These are phyloP conservation scores for Leucophenga varia DNA, from an alignment of 1,140 invertebrate species.

Conservation along the genomic window DNA sequence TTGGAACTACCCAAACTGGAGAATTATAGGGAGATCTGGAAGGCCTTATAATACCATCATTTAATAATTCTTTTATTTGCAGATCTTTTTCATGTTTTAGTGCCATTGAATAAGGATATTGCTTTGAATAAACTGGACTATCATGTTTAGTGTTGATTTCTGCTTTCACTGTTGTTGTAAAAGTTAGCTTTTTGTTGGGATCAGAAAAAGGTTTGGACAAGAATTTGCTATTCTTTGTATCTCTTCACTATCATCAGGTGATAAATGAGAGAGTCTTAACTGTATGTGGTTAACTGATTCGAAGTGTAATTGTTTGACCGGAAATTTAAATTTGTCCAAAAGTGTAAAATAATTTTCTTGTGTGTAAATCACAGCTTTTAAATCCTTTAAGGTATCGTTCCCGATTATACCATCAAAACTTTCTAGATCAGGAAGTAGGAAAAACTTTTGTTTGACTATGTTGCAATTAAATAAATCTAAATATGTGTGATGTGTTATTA, in stretches of 20 bases:
- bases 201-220: conserved; percentile 10
- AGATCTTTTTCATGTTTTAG: conserved; percentile 28
- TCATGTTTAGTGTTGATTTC: conserved; percentile 10
- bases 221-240: not conserved
- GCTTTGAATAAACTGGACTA: conserved; percentile 17
- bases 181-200: no score
- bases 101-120: conserved; percentile 25
- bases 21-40: conserved; percentile 9
- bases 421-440: not conserved
- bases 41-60: conserved; percentile 34
- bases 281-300: conserved; percentile 7
- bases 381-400: conserved; percentile 11
- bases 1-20: conserved; percentile 15
- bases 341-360: conserved; percentile 2
- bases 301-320: not conserved
- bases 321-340: not conserved
- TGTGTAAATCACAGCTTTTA: conserved; percentile 11
- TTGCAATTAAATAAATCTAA: not conserved
- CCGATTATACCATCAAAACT: conserved; percentile 5
- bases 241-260: no score
- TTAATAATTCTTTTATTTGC: conserved; percentile 34
- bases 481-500: not conserved
- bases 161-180: conserved; percentile 8
- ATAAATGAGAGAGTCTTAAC: conserved; percentile 1
- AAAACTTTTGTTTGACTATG: not conserved